These are phyloP conservation scores for Epinephelus moara DNA, from an alignment of 2,113 vertebrate genomes.

Conservation along the genomic window DNA sequence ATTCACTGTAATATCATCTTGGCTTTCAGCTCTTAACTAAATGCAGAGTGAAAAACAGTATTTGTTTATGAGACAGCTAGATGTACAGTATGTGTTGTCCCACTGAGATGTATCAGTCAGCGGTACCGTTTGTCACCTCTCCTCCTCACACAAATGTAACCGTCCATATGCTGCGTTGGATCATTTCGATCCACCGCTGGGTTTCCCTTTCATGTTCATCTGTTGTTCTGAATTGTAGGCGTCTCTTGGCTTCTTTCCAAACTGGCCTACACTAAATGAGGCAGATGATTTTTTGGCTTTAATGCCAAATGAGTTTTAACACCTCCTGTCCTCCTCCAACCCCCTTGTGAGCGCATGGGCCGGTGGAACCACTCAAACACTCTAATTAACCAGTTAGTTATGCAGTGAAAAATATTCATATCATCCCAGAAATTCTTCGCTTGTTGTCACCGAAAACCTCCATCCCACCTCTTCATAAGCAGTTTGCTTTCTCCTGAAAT, in stretches of 20 bases:
- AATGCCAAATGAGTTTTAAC: slow-evolving; percentile 59
- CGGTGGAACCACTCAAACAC: slow-evolving; percentile 23
- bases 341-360: slow-evolving; percentile 26
- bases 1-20: neutral
- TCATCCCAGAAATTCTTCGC: neutral
- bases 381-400: neutral
- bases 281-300: slow-evolving; percentile 39
- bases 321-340: slow-evolving; percentile 45
- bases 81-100: slow-evolving; percentile 11
- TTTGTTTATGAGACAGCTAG: neutral
- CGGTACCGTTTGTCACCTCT: slow-evolving; percentile 17
- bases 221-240: slow-evolving; percentile 51
- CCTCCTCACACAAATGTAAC: slow-evolving; percentile 5
- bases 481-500: slow-evolving; percentile 8
- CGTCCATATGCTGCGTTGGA: slow-evolving; percentile 41
- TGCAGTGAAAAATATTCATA: neutral
- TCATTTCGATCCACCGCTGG: slow-evolving; percentile 44
- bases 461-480: slow-evolving; percentile 10
- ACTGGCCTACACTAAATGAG: slow-evolving; percentile 57
- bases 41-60: neutral
- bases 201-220: slow-evolving; percentile 52
- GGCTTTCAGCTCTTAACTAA: neutral
- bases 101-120: slow-evolving; percentile 14
- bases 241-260: slow-evolving; percentile 54
- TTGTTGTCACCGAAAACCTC: slow-evolving; percentile 7